These are phyloP conservation scores for Carassius auratus DNA, from an alignment of 2,113 vertebrate genomes.

Conservation along the genomic window DNA sequence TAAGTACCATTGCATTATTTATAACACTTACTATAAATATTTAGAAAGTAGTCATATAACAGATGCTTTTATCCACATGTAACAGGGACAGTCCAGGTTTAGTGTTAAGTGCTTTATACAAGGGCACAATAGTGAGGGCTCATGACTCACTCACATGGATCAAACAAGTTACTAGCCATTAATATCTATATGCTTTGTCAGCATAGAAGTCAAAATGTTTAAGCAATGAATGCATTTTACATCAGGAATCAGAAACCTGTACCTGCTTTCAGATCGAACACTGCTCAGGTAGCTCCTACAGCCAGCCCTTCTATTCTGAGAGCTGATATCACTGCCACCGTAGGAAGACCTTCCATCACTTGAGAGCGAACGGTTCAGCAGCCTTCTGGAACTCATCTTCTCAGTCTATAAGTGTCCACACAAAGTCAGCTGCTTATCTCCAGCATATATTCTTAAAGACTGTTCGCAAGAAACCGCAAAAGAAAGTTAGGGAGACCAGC, in stretches of 20 bases:
- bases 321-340: slow-evolving; percentile 63
- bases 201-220: background rate
- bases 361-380: slow-evolving; percentile 63
- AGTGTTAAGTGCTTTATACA: background rate
- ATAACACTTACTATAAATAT: background rate
- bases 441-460: background rate
- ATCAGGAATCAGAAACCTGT: slow-evolving; percentile 12
- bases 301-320: slow-evolving; percentile 67
- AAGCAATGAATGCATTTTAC: background rate
- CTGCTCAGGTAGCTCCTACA: slow-evolving; percentile 84
- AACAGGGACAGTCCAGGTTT: background rate
- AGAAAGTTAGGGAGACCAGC: background rate
- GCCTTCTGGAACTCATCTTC: slow-evolving; percentile 84
- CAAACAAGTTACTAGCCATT: background rate
- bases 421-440: slow-evolving; percentile 4
- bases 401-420: slow-evolving; percentile 22
- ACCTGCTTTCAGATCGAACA: slow-evolving; percentile 88
- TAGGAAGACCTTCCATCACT: slow-evolving; percentile 64
- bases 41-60: background rate
- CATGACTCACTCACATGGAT: background rate
- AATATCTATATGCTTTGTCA: background rate
- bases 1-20: background rate
- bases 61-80: background rate
- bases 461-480: background rate
- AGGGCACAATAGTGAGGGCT: background rate